A percentile compares a stretch with the other conserved stretches of the same genome.
These are phyloP conservation scores for Takifugu ocellatus DNA, from an alignment of 2,797 vertebrate genomes.

Conservation along the genomic window DNA sequence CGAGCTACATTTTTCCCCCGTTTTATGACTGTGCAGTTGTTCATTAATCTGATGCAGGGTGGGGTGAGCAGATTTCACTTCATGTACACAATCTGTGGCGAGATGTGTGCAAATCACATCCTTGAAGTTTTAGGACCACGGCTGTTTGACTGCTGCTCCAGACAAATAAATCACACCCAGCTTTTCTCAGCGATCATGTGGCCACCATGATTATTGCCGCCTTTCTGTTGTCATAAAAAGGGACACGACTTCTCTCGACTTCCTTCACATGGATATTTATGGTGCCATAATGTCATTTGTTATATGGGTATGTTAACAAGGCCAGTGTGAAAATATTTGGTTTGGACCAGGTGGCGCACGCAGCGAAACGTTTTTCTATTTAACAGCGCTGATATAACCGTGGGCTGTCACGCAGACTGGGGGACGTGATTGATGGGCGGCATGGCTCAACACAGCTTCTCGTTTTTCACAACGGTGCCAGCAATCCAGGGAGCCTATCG, in stretches of 20 bases:
- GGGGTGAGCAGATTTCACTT: background rate
- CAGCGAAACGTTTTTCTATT: slow-evolving; percentile 46
- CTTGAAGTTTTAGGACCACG: slow-evolving; percentile 38
- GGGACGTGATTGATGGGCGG: slow-evolving; percentile 59
- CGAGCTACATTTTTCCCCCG: slow-evolving; percentile 1
- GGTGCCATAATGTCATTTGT: slow-evolving; percentile 56
- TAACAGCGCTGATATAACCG: slow-evolving; percentile 30
- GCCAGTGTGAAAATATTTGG: slow-evolving; percentile 62
- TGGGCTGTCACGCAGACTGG: slow-evolving; percentile 37
- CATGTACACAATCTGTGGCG: slow-evolving; percentile 48
- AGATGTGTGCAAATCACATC: slow-evolving; percentile 64
- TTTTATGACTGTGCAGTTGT: background rate
- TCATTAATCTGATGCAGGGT: too few relatives aligned
- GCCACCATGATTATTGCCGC: slow-evolving; percentile 27
- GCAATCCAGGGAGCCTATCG: slow-evolving; percentile 2
- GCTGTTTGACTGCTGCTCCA: slow-evolving; percentile 46
- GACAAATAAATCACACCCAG: slow-evolving; percentile 69
- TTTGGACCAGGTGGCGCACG: slow-evolving; percentile 66
- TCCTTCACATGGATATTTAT: slow-evolving; percentile 69
- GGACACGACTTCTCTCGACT: slow-evolving; percentile 55
- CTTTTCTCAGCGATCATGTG: slow-evolving; percentile 47
- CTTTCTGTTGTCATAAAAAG: slow-evolving; percentile 54
- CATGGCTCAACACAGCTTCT: slow-evolving; percentile 38
- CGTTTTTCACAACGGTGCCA: slow-evolving; percentile 29
- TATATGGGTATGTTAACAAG: slow-evolving; percentile 58